phyloP scores from a whole-genome alignment of 1,140 invertebrate species.

The Antheraea mylitta region DNA sequence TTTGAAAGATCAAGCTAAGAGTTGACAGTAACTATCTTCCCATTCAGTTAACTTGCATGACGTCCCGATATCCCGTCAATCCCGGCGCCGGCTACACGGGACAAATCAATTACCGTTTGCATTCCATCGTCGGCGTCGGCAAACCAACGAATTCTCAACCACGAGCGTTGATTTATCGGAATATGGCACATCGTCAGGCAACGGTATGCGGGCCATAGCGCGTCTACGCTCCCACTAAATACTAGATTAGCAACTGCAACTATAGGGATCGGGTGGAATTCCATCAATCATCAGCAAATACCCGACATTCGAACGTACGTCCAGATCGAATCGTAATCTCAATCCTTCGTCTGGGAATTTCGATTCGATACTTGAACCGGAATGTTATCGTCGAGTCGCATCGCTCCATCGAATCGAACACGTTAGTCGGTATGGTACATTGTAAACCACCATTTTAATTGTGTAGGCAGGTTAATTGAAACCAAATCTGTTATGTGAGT shows the following conservation, averaged over 20 bases:
- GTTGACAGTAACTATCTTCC: background rate
- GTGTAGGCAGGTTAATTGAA: constrained; percentile 49
- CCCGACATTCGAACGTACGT: constrained; percentile 45
- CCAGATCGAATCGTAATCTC: background rate
- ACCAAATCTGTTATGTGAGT: constrained; percentile 33
- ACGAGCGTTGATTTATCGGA: constrained; percentile 61
- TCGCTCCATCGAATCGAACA: constrained; percentile 60
- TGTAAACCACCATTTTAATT: constrained; percentile 63
- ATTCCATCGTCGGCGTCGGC: constrained; percentile 57
- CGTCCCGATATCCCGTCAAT: constrained; percentile 53
- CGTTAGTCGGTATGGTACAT: constrained; percentile 56
- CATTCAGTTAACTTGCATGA: constrained; percentile 26
- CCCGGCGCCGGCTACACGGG: constrained; percentile 63
- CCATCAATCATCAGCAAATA: constrained; percentile 62
- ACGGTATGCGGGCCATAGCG: constrained; percentile 65
- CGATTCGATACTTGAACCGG: constrained; percentile 64
- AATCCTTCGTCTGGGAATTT: constrained; percentile 51
- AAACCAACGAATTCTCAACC: constrained; percentile 72
- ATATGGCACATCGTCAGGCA: constrained; percentile 38
- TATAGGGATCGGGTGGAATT: constrained; percentile 61
- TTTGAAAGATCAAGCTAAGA: too few species aligned
- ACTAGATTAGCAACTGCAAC: constrained; percentile 47
- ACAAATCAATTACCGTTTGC: constrained; percentile 75
- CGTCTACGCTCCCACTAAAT: constrained; percentile 37
- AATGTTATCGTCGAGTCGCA: constrained; percentile 70